Evolutionary conservation across 2,797 vertebrate species (phyloP).

Genomic region (Dipus sagitta): DNA sequence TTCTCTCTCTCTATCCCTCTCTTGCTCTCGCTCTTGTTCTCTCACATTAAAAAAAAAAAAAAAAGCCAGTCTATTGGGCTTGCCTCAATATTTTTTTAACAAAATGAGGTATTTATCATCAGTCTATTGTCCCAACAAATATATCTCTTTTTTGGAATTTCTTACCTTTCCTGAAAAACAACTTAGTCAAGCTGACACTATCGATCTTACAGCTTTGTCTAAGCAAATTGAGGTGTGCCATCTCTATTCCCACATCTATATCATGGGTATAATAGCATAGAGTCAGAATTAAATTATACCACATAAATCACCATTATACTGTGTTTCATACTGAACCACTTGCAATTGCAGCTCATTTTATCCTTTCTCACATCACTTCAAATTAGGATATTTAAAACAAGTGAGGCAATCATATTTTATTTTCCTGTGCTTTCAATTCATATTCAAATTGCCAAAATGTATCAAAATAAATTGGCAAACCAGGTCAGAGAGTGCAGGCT

Average conservation of each 20-base stretch:
- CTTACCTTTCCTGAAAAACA: not conserved
- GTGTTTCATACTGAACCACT: not conserved
- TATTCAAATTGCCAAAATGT: not conserved
- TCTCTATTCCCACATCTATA: not conserved
- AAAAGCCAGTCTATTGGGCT: no score
- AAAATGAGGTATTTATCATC: no score
- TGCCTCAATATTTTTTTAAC: no score
- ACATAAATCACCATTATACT: not conserved
- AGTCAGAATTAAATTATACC: constrained; percentile 35
- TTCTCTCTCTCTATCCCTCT: no score
- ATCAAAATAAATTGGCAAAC: not conserved
- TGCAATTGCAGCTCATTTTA: not conserved
- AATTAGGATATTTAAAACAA: constrained; percentile 38
- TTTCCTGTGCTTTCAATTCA: constrained; percentile 13
- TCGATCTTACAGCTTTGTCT: not conserved
- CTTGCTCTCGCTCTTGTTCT: no score
- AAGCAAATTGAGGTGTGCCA: not conserved
- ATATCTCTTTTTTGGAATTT: not conserved
- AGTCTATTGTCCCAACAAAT: not conserved
- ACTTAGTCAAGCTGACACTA: not conserved
- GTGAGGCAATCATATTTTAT: not conserved
- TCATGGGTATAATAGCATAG: not conserved
- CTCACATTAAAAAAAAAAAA: no score
- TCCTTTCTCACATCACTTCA: constrained; percentile 11
- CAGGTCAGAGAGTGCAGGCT: no score